Evolutionary conservation across 37 sponge, comb jelly and placozoan genomes (phyloP), one percentile per base, ranked within the genome.

Genomic region (Petrosia ficiformis): DNA sequence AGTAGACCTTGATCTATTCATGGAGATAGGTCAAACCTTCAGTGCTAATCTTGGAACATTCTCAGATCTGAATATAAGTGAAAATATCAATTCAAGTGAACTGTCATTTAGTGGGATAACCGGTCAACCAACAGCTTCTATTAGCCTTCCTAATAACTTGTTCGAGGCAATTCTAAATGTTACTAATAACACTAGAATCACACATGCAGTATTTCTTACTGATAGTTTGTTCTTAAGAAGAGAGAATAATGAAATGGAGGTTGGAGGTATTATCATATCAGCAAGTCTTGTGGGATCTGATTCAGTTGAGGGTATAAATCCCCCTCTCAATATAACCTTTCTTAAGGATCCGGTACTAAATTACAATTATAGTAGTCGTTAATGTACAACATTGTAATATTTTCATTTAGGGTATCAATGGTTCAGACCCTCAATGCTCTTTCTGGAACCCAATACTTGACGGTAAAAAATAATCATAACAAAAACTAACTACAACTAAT

Each of bases 381-480:
- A 42, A 5, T 6, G n/a, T n/a, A n/a, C n/a, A 25, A 38, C 14
- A 3, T 40, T 44, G 43, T 5, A 29, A 43, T 34, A 10, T 75
- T 40, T 3, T 61, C 42, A 39, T 33, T 21, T 36, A 39, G 68
- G 24, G 16, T 31, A 37, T 26, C 1, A 44, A 73, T 74, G 82
- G 70, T 24, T 64, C 40, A 32, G 57, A 56, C 10, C 31, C 82
- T 16, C 0, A 0, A 0, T 82, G 82, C 26, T 72, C 85, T 2
- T 84, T 56, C 44, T 84, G 85, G 85, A 77, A 84, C 41, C 79
- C 77, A 37, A 26, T 36, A 25, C 73, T 72, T 21, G 85, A 84
- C 26, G 82, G 73, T 68, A 6, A 44, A 72, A 48, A 11, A 6
- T 4, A 14, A 54, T 10, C 1, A 30, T 16, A 57, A 4, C 1